A percentile compares a stretch with the other conserved stretches of the same genome.
These are phyloP conservation scores for Steinernema feltiae DNA, from an alignment of 1,140 invertebrate species.

Conservation along the genomic window DNA sequence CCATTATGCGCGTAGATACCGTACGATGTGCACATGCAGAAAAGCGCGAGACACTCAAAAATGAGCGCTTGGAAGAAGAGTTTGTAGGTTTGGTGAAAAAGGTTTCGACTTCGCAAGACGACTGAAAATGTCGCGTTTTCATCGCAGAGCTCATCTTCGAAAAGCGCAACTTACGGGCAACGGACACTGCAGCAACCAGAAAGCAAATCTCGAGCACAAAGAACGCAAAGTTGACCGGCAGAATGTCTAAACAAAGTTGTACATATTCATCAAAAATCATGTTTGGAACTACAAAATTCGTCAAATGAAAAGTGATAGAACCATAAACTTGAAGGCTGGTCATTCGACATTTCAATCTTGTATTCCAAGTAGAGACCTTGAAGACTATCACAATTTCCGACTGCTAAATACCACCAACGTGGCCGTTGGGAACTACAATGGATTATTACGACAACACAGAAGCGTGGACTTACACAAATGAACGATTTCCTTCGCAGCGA, in stretches of 20 bases:
- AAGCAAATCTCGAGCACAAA: neutral
- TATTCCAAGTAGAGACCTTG: neutral
- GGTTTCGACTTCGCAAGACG: neutral
- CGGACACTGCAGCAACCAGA: neutral
- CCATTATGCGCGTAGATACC: constrained; percentile 70
- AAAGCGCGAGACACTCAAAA: constrained; percentile 57
- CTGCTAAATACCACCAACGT: neutral
- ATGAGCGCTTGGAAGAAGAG: neutral
- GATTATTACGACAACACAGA: neutral
- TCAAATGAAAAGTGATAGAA: neutral
- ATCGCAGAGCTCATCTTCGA: neutral
- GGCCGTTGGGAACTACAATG: neutral
- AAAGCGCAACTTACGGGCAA: neutral
- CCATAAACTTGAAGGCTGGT: neutral
- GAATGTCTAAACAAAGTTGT: neutral
- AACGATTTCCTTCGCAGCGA: neutral
- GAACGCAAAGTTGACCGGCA: neutral
- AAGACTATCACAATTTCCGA: neutral
- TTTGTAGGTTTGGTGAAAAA: constrained; percentile 6
- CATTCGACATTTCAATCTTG: neutral
- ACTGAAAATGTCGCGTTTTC: neutral
- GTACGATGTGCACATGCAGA: constrained; percentile 67
- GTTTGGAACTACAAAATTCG: neutral
- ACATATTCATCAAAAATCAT: neutral
- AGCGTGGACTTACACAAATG: neutral